phyloP scores from a whole-genome alignment of 2,888 invertebrate species.

The Arctia plantaginis region DNA sequence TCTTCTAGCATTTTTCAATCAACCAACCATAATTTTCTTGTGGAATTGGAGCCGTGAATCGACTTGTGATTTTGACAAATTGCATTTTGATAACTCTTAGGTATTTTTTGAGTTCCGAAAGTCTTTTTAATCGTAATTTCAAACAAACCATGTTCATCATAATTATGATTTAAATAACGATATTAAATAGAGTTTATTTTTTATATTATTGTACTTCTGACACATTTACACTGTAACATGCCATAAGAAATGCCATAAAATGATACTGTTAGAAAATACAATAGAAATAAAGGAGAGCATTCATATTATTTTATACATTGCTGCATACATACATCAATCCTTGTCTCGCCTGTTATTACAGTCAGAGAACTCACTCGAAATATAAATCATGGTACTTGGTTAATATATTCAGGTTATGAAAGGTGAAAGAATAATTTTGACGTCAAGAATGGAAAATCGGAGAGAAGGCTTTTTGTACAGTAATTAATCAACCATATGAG shows the following conservation, averaged over 20 bases:
- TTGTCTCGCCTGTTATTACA: constrained; percentile 41
- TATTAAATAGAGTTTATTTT: too few species aligned
- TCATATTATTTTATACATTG: constrained; percentile 32
- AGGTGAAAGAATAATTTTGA: constrained; percentile 45
- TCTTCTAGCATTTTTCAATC: too few species aligned
- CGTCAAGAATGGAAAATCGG: constrained; percentile 18
- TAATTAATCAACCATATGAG: constrained; percentile 10
- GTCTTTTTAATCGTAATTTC: too few species aligned
- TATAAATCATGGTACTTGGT: constrained; percentile 42
- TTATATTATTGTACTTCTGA: not conserved
- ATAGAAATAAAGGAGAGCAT: constrained; percentile 16
- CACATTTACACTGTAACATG: not conserved
- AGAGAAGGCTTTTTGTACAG: constrained; percentile 16
- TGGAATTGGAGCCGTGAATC: too few species aligned
- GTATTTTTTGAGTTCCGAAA: too few species aligned
- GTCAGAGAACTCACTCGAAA: constrained; percentile 34
- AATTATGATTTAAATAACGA: too few species aligned
- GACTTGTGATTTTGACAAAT: too few species aligned
- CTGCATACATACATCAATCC: constrained; percentile 42
- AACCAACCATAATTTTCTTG: too few species aligned
- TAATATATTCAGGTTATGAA: constrained; percentile 44
- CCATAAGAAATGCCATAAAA: constrained; percentile 11
- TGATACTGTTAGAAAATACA: constrained; percentile 21
- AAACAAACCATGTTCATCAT: too few species aligned
- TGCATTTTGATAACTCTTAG: too few species aligned